Evolutionary conservation across 64 coral and sea anemone genomes (phyloP), one percentile per base, ranked within the genome.

Genomic region (Stichodactyla mertensii): DNA sequence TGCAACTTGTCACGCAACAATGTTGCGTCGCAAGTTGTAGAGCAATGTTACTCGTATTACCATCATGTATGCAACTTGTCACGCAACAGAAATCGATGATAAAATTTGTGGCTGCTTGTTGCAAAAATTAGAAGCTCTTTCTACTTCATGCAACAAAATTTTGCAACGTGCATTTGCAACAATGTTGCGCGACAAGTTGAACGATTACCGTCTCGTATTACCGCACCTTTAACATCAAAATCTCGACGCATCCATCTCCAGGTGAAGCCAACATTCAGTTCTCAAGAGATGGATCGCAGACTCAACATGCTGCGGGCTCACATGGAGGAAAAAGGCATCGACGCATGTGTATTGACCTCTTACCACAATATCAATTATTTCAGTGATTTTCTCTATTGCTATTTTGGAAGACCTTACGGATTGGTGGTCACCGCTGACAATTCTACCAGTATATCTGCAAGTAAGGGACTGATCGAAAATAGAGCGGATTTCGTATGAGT

Each of bases 331-430:
- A 84, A 92, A 24, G 64, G 86, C 27, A 83, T 98, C 54, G 96
- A 92, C 86, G 96, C 93, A 90, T 98, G 96, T 86, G 92, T 98
- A 55, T 90, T 98, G 16, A 98, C 93, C 23, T 98, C 96, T 3
- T 88, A 89, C 61, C 95, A 98, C 52, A 98, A 98, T 61, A 85
- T 94, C 52, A 83, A 88, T 57, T 98, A 98, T 82, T 98, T 83
- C 36, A 98, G 96, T 16, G 96, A 92, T 77, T 98, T 92, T 60
- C 28, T 98, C 27, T 95, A 88, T 20, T 98, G 90, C 54, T 88
- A 86, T 24, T 98, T 98, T 74, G 96, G 96, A 51, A 87, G 96
- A 23, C 88, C 88, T 5, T 98, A 98, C 62, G 96, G 70, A 0
- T 90, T 90, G 4, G 77, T 98, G 36, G 92, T 94, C 4, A 98